A percentile compares a stretch with the other conserved stretches of the same genome.
Conservation (phyloP, 1,140 invertebrate species). For the Cotesia typhae region DNA sequence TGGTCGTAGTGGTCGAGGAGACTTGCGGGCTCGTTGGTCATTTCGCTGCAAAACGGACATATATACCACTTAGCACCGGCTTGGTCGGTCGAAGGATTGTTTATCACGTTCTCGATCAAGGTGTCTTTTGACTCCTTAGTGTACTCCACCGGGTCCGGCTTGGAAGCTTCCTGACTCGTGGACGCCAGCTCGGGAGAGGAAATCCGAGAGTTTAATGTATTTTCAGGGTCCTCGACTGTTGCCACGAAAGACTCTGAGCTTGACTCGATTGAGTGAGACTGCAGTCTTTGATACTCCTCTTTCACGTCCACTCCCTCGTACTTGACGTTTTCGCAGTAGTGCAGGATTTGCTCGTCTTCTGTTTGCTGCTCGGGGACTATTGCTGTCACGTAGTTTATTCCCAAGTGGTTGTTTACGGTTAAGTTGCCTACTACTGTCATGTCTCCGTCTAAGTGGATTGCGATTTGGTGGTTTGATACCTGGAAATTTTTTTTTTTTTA, state of each 20-base stretch:
- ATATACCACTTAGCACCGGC: conserved; percentile 60
- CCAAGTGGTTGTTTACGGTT: conserved; percentile 54
- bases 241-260: conserved; percentile 41
- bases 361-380: conserved; percentile 53
- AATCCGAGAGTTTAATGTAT: conserved; percentile 34
- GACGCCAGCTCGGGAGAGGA: conserved; percentile 48
- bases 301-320: conserved; percentile 55
- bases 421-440: conserved; percentile 62
- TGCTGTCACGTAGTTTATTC: conserved; percentile 62
- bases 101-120: conserved; percentile 54
- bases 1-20: conserved; percentile 65
- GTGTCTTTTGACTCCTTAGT: conserved; percentile 52
- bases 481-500: conserved; percentile 25
- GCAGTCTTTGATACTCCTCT: conserved; percentile 54
- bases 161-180: conserved; percentile 51
- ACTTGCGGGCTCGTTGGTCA: conserved; percentile 60
- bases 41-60: conserved; percentile 68
- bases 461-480: conserved; percentile 61
- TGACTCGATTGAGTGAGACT: conserved; percentile 29
- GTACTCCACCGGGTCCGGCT: conserved; percentile 55
- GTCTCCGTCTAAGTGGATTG: conserved; percentile 59
- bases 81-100: conserved; percentile 59
- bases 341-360: conserved; percentile 52
- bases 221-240: conserved; percentile 40
- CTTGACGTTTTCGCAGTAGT: conserved; percentile 57